Evolutionary conservation across 2,113 vertebrate species (phyloP).

Genomic region (Hyla sarda): DNA sequence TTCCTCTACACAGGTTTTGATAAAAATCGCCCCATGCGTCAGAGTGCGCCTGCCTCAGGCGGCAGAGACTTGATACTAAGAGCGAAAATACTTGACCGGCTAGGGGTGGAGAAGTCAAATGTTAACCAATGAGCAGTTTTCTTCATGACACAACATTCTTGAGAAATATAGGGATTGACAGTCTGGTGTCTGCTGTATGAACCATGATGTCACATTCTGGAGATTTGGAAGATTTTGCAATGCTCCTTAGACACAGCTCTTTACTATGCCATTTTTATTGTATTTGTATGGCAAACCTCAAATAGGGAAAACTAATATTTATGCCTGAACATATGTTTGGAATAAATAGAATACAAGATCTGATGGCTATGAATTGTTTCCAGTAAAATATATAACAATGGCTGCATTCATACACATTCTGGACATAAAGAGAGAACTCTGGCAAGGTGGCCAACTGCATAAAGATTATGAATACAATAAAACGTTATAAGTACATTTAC

Average conservation of each 20-base stretch:
- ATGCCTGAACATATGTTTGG: conserved; percentile 36
- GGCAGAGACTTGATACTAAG: no score
- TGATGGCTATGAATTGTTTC: conserved; percentile 20
- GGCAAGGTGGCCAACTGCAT: conserved; percentile 12
- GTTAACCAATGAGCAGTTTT: no score
- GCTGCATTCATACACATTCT: conserved; percentile 10
- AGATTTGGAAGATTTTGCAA: neutral
- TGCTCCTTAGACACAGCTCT: neutral
- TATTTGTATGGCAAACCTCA: conserved; percentile 34
- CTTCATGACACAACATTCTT: neutral
- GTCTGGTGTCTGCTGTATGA: neutral
- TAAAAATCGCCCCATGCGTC: no score
- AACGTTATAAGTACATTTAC: conserved; percentile 1
- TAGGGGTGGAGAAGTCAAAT: no score
- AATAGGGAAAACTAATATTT: conserved; percentile 42
- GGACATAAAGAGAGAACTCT: conserved; percentile 62
- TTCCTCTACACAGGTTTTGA: no score
- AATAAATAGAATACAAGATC: neutral
- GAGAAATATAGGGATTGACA: neutral
- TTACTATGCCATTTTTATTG: neutral
- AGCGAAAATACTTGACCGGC: no score
- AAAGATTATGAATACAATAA: conserved; percentile 28
- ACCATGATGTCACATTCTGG: neutral
- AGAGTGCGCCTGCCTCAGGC: no score
- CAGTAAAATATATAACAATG: conserved; percentile 20